Conservation (phyloP, 92 coral and sea anemone genomes). For the Parazoanthus atlanticus region DNA sequence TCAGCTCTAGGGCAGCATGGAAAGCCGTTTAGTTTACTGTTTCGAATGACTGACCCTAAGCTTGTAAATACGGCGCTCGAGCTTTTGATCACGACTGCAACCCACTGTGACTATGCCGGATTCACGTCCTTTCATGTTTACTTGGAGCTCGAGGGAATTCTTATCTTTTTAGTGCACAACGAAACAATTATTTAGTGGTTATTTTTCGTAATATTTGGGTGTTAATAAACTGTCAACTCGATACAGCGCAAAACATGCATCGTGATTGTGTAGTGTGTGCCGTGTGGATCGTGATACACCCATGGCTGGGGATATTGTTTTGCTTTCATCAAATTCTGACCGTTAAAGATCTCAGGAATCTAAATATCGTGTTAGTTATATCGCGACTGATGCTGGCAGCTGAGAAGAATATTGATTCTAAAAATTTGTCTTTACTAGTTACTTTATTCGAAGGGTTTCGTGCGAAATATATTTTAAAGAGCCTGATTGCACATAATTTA, state of each 20-base stretch:
- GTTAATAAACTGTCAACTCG: neutral
- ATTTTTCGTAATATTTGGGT: neutral
- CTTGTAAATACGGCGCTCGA: neutral
- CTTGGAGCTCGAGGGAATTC: neutral
- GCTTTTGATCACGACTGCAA: neutral
- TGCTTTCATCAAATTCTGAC: neutral
- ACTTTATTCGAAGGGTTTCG: neutral
- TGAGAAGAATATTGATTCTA: neutral
- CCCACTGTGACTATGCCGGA: neutral
- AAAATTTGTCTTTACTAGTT: neutral
- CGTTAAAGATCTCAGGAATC: conserved; percentile 20
- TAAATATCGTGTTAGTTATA: neutral
- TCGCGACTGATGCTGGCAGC: neutral
- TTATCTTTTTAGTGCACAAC: neutral
- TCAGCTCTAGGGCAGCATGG: neutral
- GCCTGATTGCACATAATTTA: neutral
- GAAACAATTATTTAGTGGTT: neutral
- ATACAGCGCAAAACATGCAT: neutral
- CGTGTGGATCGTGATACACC: conserved; percentile 6
- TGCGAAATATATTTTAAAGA: neutral
- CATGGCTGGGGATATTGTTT: conserved; percentile 1
- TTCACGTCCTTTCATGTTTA: neutral
- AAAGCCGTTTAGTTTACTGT: conserved; percentile 12
- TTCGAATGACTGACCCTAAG: conserved; percentile 14
- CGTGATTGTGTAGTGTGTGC: neutral